These are phyloP conservation scores for Drosophila hamatofila DNA, from an alignment of 2,888 invertebrate species.

Conservation along the genomic window DNA sequence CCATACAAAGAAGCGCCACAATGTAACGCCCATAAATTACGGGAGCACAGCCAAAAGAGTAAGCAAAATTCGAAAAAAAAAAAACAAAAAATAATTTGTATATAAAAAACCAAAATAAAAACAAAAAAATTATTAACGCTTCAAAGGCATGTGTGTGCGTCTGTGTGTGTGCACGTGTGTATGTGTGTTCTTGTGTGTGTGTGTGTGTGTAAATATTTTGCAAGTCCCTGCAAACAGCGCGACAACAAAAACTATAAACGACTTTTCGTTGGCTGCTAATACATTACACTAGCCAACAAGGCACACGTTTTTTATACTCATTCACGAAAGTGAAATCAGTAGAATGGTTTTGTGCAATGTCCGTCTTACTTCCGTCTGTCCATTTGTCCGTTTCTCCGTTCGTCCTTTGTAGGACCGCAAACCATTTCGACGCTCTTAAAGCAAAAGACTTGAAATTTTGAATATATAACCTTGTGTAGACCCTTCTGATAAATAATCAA, in stretches of 20 bases:
- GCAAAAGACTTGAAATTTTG: too few species aligned
- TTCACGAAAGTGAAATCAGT: too few species aligned
- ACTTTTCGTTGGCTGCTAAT: constrained; percentile 45
- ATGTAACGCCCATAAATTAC: constrained; percentile 73
- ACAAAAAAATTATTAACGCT: constrained; percentile 69
- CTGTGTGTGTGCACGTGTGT: constrained; percentile 24
- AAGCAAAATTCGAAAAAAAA: constrained; percentile 41
- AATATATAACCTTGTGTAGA: too few species aligned
- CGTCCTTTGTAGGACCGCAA: too few species aligned
- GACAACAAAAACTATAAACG: constrained; percentile 55
- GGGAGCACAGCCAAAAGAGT: constrained; percentile 52
- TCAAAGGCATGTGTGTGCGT: constrained; percentile 28
- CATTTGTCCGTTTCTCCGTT: too few species aligned
- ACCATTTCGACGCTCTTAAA: too few species aligned
- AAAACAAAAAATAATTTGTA: not conserved
- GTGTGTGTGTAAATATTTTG: constrained; percentile 46
- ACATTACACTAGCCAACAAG: constrained; percentile 32
- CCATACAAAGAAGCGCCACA: constrained; percentile 68
- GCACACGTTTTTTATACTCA: not conserved
- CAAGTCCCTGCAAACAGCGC: constrained; percentile 35
- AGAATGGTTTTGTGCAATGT: too few species aligned
- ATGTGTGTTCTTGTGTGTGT: constrained; percentile 22
- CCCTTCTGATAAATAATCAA: too few species aligned
- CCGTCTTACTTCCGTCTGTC: too few species aligned
- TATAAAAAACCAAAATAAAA: constrained; percentile 24